Percentiles rank a stretch among this genome's conserved stretches.
Conservation (phyloP, 2,797 vertebrate species). For the Lithobates sylvaticus region DNA sequence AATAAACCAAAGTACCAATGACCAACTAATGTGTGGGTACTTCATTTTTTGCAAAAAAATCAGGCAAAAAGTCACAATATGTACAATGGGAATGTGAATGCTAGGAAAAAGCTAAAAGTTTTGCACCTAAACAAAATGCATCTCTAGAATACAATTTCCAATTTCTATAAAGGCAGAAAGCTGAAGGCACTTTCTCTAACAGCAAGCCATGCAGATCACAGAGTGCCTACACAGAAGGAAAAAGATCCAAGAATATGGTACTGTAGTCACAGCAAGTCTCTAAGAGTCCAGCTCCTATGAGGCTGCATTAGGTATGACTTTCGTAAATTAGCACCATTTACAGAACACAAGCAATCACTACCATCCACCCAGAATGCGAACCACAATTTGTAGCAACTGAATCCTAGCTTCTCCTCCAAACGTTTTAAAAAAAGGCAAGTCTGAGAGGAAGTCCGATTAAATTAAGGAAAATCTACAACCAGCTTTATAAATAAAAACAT, state of each 20-base stretch:
- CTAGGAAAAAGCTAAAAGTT: neutral
- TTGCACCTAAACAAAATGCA: neutral
- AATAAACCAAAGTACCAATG: no score
- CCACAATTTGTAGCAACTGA: no score
- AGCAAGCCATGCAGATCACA: neutral
- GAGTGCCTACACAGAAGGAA: neutral
- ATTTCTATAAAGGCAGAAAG: slow-evolving; percentile 67
- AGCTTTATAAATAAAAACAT: neutral
- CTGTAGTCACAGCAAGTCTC: neutral
- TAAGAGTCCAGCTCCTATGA: neutral
- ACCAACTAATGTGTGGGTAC: no score
- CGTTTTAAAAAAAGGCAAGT: no score
- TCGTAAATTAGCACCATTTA: neutral
- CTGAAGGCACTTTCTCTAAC: slow-evolving; percentile 80
- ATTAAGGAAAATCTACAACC: neutral
- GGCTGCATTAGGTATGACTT: no score
- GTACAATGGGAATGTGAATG: neutral
- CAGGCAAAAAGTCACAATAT: neutral
- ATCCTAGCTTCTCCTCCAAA: no score
- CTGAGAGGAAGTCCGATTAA: no score
- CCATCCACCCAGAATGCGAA: neutral
- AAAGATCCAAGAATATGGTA: neutral
- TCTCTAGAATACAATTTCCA: neutral
- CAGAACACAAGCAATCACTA: neutral
- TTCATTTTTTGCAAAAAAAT: no score